phyloP scores from a whole-genome alignment of 2,797 vertebrate genomes.

The Liasis olivaceus region DNA sequence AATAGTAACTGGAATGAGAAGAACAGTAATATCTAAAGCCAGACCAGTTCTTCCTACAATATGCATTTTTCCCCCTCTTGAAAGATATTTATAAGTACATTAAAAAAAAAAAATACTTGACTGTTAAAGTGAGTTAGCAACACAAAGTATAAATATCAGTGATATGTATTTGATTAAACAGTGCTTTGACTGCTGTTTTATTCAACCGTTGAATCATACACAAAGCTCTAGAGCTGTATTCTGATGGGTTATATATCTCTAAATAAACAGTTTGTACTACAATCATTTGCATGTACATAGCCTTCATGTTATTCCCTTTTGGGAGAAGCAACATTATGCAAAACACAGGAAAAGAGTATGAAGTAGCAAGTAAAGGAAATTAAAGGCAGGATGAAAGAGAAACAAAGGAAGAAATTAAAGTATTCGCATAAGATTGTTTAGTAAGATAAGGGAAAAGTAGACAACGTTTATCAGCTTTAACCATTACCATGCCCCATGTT shows the following conservation, averaged over 20 bases:
- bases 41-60: background rate
- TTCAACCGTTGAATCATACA: background rate
- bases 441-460: background rate
- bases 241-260: background rate
- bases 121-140: background rate
- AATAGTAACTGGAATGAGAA: background rate
- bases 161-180: background rate
- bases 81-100: background rate
- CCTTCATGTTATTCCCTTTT: background rate
- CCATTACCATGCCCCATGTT: background rate
- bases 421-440: background rate
- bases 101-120: background rate
- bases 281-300: background rate
- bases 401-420: background rate
- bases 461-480: background rate
- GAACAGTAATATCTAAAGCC: background rate
- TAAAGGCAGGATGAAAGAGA: background rate
- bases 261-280: background rate
- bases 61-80: background rate
- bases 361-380: background rate
- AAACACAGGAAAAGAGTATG: background rate
- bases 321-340: background rate
- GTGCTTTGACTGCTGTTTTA: background rate
- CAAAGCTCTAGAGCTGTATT: background rate
- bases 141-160: background rate